These are phyloP conservation scores for Pseudoips prasinana DNA, from an alignment of 2,888 invertebrate species.

Conservation along the genomic window DNA sequence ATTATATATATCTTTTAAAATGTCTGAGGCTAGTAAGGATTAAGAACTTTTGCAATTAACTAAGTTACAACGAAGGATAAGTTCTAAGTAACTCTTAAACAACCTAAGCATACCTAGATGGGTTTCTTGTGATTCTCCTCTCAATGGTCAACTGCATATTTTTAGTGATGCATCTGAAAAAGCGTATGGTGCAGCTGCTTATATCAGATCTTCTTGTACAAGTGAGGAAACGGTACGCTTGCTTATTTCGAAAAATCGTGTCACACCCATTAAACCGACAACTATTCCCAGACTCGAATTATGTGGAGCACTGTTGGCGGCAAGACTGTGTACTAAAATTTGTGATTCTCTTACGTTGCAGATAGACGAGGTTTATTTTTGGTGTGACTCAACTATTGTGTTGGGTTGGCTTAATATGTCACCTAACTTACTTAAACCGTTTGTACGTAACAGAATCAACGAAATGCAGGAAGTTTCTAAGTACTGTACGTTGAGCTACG, in stretches of 20 bases:
- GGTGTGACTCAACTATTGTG: too few species aligned
- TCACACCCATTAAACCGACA: not conserved
- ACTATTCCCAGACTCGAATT: not conserved
- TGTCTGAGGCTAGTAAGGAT: too few species aligned
- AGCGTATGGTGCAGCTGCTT: not conserved
- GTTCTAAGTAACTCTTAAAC: not conserved
- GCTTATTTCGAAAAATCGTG: not conserved
- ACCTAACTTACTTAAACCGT: too few species aligned
- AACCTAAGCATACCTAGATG: constrained; percentile 4
- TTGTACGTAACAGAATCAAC: too few species aligned
- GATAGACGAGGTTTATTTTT: too few species aligned
- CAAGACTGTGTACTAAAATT: not conserved
- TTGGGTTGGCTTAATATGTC: too few species aligned
- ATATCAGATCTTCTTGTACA: not conserved
- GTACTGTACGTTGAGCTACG: not conserved
- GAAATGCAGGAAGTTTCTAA: too few species aligned
- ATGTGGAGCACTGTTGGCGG: not conserved
- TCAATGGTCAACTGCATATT: constrained; percentile 3
- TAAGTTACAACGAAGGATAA: too few species aligned
- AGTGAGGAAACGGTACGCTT: too few species aligned
- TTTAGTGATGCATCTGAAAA: constrained; percentile 5
- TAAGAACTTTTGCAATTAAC: too few species aligned
- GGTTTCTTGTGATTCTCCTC: not conserved
- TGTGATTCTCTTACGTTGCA: too few species aligned
- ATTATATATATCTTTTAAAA: too few species aligned